These are phyloP conservation scores for Nymphalis urticae DNA, from an alignment of 2,888 invertebrate genomes.

Conservation along the genomic window DNA sequence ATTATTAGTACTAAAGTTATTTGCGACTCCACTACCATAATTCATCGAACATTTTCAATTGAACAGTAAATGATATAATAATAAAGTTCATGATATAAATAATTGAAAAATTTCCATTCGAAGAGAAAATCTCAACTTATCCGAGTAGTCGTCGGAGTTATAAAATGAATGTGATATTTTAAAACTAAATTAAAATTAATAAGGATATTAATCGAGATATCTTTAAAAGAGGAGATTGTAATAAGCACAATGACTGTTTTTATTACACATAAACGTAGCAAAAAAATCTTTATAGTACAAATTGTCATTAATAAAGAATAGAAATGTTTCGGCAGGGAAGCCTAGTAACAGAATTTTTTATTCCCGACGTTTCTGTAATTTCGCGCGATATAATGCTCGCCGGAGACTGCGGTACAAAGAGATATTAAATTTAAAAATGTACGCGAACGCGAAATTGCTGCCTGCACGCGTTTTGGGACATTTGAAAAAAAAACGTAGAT, in stretches of 20 bases:
- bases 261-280: conserved; percentile 8
- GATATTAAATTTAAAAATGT: conserved; percentile 77
- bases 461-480: conserved; percentile 28
- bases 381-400: conserved; percentile 52
- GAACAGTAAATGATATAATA: too few relatives aligned
- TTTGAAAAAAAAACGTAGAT: conserved; percentile 35
- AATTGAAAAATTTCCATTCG: too few relatives aligned
- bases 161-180: not conserved
- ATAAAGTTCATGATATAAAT: too few relatives aligned
- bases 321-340: conserved; percentile 20
- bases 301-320: conserved; percentile 31
- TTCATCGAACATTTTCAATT: too few relatives aligned
- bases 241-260: not conserved
- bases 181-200: not conserved
- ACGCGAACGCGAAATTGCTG: conserved; percentile 42
- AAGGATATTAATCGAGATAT: not conserved
- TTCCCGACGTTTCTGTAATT: conserved; percentile 56
- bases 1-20: too few relatives aligned
- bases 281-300: conserved; percentile 17
- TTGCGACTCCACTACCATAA: too few relatives aligned
- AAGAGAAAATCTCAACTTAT: too few relatives aligned
- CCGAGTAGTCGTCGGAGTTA: not conserved
- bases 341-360: conserved; percentile 31
- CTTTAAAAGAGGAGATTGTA: not conserved
- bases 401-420: conserved; percentile 59